Conservation (phyloP, 2,797 vertebrate genomes). For the Manis javanica region DNA sequence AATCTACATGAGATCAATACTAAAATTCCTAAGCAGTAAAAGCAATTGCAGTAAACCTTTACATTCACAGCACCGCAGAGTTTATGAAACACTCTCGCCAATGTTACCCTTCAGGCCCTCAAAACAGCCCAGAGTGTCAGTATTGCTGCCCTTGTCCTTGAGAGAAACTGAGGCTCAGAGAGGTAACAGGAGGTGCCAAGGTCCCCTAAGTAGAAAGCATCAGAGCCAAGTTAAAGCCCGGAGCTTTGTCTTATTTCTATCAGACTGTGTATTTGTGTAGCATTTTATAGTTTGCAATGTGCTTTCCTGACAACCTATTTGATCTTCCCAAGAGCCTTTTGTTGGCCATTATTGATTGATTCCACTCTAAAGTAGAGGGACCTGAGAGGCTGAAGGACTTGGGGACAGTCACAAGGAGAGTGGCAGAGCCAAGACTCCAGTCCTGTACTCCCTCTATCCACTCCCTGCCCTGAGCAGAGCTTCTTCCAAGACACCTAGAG, state of each 20-base stretch:
- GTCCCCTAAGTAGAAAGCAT: background rate
- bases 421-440: background rate
- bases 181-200: background rate
- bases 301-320: background rate
- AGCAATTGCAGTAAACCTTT: slow-evolving; percentile 6
- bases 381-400: background rate
- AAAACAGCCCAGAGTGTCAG: background rate
- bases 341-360: background rate
- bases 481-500: background rate
- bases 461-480: background rate
- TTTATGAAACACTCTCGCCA: slow-evolving; percentile 67
- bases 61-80: background rate
- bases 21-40: slow-evolving; percentile 38
- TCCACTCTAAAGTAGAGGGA: background rate
- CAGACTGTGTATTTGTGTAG: background rate
- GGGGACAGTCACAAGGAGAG: background rate
- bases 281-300: background rate
- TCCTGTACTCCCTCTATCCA: too few relatives aligned
- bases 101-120: background rate
- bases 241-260: background rate
- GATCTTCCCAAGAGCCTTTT: background rate
- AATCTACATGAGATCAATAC: slow-evolving; percentile 61
- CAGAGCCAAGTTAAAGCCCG: background rate
- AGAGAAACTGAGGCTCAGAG: background rate
- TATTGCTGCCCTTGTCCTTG: background rate